Conservation (phyloP, 1,140 invertebrate genomes). For the Drosophila takahashii region DNA sequence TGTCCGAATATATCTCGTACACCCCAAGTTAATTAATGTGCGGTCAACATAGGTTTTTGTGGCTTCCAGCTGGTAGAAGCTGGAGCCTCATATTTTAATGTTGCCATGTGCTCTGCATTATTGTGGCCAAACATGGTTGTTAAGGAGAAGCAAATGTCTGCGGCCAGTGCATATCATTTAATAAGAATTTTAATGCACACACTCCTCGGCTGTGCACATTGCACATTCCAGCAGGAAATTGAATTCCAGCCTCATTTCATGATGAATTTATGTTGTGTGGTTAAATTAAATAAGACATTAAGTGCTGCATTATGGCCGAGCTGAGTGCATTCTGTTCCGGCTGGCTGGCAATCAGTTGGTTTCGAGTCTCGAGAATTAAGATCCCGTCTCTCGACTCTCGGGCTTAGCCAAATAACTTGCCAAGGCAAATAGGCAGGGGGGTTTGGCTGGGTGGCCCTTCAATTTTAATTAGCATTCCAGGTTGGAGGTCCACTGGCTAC, state of each 20-base stretch:
- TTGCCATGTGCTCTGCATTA: slow-evolving; percentile 34
- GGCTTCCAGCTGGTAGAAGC: slow-evolving; percentile 24
- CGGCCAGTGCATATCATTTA: slow-evolving; percentile 42
- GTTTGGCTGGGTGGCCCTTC: slow-evolving; percentile 11
- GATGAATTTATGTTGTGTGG: slow-evolving; percentile 57
- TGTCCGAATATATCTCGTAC: neutral
- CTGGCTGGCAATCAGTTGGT: slow-evolving; percentile 25
- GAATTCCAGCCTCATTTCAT: slow-evolving; percentile 52
- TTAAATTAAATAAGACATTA: slow-evolving; percentile 58
- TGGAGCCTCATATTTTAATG: slow-evolving; percentile 15
- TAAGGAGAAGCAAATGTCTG: slow-evolving; percentile 12
- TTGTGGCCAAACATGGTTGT: slow-evolving; percentile 33
- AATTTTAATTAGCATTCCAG: slow-evolving; percentile 51
- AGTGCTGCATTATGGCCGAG: slow-evolving; percentile 32
- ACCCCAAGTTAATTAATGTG: slow-evolving; percentile 70
- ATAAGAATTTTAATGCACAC: slow-evolving; percentile 60
- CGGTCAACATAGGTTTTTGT: slow-evolving; percentile 62
- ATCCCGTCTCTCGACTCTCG: neutral
- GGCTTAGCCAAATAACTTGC: slow-evolving; percentile 31
- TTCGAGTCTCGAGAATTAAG: slow-evolving; percentile 13
- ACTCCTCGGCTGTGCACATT: slow-evolving; percentile 8
- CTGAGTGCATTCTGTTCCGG: slow-evolving; percentile 37
- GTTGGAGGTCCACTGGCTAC: neutral
- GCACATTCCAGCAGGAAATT: slow-evolving; percentile 43
- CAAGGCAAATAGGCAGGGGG: slow-evolving; percentile 20